phyloP scores from a whole-genome alignment of 2,797 vertebrate genomes.

The Notoglanidium macrostoma region DNA sequence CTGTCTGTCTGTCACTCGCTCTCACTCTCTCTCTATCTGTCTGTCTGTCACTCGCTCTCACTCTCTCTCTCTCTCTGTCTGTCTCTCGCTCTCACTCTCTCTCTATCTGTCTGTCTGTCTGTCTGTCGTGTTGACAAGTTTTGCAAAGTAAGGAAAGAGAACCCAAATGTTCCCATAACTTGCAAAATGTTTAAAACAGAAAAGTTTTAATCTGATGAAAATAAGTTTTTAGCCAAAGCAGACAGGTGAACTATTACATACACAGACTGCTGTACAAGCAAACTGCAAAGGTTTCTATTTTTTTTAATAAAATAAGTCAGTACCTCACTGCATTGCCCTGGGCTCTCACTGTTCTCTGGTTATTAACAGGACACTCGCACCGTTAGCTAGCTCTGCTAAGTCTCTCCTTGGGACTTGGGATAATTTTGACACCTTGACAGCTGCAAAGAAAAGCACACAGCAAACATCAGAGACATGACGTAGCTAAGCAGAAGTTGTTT shows the following conservation, averaged over 20 bases:
- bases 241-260: neutral
- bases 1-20: no score
- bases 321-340: neutral
- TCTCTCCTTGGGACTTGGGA: slow-evolving; percentile 15
- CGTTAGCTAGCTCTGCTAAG: slow-evolving; percentile 35
- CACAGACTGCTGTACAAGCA: neutral
- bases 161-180: neutral
- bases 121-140: neutral
- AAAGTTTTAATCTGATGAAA: neutral
- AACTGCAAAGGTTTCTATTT: neutral
- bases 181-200: neutral
- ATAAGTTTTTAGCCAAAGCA: neutral
- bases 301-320: neutral
- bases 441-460: neutral
- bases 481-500: slow-evolving; percentile 35
- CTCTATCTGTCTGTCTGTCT: neutral
- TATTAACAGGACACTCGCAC: slow-evolving; percentile 13
- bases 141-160: neutral
- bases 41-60: no score
- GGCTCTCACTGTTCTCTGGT: neutral
- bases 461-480: neutral
- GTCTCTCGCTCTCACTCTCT: no score
- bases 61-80: no score
- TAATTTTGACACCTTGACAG: slow-evolving; percentile 8
- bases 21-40: no score